Evolutionary conservation across 2,113 vertebrate genomes (phyloP).

Genomic region (Bos javanicus): DNA sequence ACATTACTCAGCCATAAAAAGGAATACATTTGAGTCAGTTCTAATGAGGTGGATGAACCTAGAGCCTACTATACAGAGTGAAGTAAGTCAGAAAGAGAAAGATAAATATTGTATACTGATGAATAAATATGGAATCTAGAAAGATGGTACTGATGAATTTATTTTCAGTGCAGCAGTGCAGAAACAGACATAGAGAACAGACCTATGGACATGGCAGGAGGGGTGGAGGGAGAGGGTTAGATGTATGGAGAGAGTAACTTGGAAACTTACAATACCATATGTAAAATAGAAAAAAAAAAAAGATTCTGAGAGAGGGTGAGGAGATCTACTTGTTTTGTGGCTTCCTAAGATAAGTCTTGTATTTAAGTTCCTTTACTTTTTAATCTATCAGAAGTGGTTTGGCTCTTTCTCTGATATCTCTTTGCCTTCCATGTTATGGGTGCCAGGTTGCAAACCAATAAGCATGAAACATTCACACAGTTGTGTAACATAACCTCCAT

Average conservation of each 20-base stretch:
- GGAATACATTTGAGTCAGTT: not conserved
- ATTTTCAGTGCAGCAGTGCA: not conserved
- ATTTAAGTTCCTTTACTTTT: not conserved
- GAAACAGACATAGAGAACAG: not conserved
- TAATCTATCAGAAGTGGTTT: not conserved
- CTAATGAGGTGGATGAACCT: not conserved
- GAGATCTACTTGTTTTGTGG: not conserved
- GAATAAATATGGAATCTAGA: not conserved
- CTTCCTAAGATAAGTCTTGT: not conserved
- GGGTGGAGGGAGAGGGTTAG: not conserved
- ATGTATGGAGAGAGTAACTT: not conserved
- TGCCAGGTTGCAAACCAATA: not conserved
- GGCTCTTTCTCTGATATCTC: not conserved
- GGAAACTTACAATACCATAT: not conserved
- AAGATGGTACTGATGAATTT: not conserved
- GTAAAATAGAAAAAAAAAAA: not conserved
- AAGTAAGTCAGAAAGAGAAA: not conserved
- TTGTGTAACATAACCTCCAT: not conserved
- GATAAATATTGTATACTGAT: not conserved
- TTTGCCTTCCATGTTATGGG: not conserved
- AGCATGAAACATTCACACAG: not conserved
- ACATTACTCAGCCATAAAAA: not conserved
- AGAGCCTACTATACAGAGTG: not conserved
- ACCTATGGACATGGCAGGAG: fast-evolving
- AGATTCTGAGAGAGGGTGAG: not conserved